Evolutionary conservation across 2,113 vertebrate genomes (phyloP).

Genomic region (Orientallactaga bullata): DNA sequence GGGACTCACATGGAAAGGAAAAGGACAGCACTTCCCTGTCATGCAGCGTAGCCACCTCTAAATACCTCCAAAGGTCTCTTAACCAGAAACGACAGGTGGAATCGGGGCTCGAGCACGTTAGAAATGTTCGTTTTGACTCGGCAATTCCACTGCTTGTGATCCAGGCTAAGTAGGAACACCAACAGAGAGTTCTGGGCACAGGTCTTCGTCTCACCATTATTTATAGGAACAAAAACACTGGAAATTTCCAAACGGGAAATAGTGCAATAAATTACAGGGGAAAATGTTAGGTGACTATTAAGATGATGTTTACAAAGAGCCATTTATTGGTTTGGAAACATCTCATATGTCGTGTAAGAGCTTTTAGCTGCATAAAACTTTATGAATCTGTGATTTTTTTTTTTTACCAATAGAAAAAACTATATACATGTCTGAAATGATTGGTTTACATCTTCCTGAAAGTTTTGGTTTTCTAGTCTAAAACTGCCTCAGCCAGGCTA

Average conservation of each 20-base stretch:
- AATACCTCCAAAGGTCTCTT: not conserved
- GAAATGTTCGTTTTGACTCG: conserved; percentile 48
- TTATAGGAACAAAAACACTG: not conserved
- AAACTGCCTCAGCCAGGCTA: not conserved
- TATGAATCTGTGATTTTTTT: conserved; percentile 18
- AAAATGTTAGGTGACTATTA: not conserved
- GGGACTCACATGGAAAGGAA: conserved; percentile 51
- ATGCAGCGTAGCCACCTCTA: not conserved
- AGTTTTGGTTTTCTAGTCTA: not conserved
- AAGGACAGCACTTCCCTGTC: not conserved
- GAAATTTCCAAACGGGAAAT: conserved; percentile 45
- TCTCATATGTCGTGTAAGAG: not conserved
- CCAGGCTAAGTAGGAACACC: conserved; percentile 15
- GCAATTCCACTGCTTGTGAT: not conserved
- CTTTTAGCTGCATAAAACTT: conserved; percentile 35
- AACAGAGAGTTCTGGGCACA: not conserved
- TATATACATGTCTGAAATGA: not conserved
- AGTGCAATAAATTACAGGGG: conserved; percentile 7
- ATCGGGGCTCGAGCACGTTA: not conserved
- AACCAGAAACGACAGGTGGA: conserved; percentile 13
- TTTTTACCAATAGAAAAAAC: conserved; percentile 48
- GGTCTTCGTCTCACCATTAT: not conserved
- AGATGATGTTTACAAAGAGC: conserved; percentile 30
- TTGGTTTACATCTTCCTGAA: conserved; percentile 21
- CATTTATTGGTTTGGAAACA: conserved; percentile 40